Conservation (phyloP, 2,888 invertebrate genomes). For the Celastrina argiolus region DNA sequence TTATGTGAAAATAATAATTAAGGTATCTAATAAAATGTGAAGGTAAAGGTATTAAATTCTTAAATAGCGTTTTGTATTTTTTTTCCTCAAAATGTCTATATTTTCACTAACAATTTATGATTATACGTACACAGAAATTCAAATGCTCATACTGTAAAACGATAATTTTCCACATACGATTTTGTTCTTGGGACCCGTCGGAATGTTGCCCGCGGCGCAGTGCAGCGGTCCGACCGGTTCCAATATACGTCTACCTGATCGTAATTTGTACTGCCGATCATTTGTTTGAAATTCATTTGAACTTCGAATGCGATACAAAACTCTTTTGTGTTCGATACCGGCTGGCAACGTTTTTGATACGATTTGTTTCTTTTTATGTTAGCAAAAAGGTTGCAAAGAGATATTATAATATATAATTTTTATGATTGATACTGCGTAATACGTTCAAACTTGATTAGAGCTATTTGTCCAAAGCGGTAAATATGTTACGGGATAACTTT, state of each 20-base stretch:
- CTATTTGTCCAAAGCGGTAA: background rate
- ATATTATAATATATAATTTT: background rate
- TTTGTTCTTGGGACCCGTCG: too few relatives aligned
- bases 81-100: too few relatives aligned
- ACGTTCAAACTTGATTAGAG: background rate
- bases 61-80: too few relatives aligned
- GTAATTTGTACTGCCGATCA: background rate
- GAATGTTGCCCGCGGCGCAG: background rate
- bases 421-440: background rate
- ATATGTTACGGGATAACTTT: too few relatives aligned
- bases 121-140: too few relatives aligned
- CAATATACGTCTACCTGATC: background rate
- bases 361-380: background rate
- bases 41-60: too few relatives aligned
- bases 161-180: too few relatives aligned
- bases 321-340: background rate
- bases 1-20: too few relatives aligned
- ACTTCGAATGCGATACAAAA: slow-evolving; percentile 8
- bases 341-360: background rate
- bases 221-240: slow-evolving; percentile 13
- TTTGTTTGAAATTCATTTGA: slow-evolving; percentile 17
- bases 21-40: too few relatives aligned
- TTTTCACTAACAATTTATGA: too few relatives aligned
- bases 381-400: background rate
- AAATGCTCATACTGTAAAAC: too few relatives aligned